Evolutionary conservation across 2,797 vertebrate genomes (phyloP).

Genomic region (Coendou prehensilis): DNA sequence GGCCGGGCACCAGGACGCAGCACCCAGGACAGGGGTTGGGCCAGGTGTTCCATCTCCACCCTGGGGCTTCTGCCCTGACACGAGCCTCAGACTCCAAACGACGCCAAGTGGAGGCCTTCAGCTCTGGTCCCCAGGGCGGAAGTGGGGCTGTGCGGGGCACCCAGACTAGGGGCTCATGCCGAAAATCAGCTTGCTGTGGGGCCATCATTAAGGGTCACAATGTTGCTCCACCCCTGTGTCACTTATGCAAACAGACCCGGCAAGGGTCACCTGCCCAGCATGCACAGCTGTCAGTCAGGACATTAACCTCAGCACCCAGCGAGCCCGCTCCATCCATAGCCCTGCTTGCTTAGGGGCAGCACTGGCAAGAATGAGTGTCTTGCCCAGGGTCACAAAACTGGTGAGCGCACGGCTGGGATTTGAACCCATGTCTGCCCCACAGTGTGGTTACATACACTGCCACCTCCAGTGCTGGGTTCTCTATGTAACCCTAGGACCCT

Average conservation of each 20-base stretch:
- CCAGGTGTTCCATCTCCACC: background rate
- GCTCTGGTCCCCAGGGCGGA: background rate
- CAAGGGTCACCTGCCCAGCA: background rate
- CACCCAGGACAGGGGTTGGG: background rate
- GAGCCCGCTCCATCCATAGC: background rate
- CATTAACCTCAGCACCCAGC: background rate
- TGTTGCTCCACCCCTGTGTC: background rate
- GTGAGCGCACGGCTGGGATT: background rate
- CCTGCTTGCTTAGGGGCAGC: background rate
- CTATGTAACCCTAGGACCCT: background rate
- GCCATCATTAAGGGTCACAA: background rate
- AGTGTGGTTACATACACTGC: background rate
- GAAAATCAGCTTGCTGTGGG: background rate
- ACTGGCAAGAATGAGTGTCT: background rate
- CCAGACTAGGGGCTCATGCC: background rate
- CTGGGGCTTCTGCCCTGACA: background rate
- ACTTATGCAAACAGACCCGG: background rate
- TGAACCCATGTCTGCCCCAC: background rate
- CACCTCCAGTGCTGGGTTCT: background rate
- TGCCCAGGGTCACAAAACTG: background rate
- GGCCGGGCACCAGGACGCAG: background rate
- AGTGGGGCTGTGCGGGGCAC: background rate
- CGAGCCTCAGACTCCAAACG: background rate
- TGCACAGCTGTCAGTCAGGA: background rate
- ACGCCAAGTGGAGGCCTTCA: background rate